A percentile compares a stretch with the other conserved stretches of the same genome.
These are phyloP conservation scores for Tolypeutes matacus DNA, from an alignment of 2,797 vertebrate species.

Conservation along the genomic window DNA sequence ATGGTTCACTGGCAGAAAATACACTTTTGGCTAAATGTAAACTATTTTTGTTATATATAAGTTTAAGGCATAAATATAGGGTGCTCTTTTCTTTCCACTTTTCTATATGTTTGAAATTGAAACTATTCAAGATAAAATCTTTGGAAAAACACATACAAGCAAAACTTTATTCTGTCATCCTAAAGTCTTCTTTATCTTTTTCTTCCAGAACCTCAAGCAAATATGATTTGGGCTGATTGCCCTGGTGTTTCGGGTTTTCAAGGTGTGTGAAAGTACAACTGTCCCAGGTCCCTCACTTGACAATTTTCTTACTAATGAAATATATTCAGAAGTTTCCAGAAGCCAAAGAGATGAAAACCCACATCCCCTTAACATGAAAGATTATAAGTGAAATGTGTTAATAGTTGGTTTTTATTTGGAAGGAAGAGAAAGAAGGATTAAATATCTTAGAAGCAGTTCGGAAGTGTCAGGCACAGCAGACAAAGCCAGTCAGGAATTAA, in stretches of 20 bases:
- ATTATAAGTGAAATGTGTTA: not conserved
- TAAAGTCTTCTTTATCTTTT: not conserved
- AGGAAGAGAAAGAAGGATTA: not conserved
- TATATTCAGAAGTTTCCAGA: not conserved
- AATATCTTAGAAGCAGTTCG: not conserved
- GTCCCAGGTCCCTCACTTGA: not conserved
- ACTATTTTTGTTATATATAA: not conserved
- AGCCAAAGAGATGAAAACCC: not conserved
- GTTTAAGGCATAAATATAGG: not conserved
- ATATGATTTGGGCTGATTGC: accelerated
- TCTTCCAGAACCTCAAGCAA: not conserved
- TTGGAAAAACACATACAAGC: not conserved
- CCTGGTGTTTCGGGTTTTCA: not conserved
- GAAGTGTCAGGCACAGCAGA: conserved; percentile 8
- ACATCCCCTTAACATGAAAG: not conserved
- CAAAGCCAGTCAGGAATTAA: conserved; percentile 8
- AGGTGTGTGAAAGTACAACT: not conserved
- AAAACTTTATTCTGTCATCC: not conserved
- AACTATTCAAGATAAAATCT: not conserved
- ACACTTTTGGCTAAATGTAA: not conserved
- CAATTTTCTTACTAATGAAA: not conserved
- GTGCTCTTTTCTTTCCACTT: not conserved
- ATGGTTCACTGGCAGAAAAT: not conserved
- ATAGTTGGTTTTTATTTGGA: not conserved
- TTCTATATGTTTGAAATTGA: not conserved